phyloP scores from a whole-genome alignment of 2,113 vertebrate genomes.

The Larimichthys crocea region DNA sequence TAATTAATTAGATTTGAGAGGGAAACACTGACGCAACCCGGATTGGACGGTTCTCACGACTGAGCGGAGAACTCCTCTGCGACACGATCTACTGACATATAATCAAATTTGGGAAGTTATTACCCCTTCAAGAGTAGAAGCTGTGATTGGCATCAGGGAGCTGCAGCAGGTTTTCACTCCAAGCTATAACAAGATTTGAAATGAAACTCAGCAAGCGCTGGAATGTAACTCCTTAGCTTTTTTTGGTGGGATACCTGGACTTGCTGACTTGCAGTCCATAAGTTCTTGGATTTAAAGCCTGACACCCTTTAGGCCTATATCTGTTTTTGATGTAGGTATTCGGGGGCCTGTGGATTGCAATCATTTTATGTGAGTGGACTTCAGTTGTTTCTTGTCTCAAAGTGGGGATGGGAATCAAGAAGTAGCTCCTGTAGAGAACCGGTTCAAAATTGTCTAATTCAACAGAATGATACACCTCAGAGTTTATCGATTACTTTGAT shows the following conservation, averaged over 20 bases:
- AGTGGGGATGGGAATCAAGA: too few species aligned
- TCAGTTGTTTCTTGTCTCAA: too few species aligned
- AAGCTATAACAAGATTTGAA: slow-evolving; percentile 1
- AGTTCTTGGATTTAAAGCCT: neutral
- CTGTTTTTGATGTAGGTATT: neutral
- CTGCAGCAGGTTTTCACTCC: neutral
- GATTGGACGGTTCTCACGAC: slow-evolving; percentile 59
- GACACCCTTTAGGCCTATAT: neutral
- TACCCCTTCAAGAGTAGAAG: slow-evolving; percentile 12
- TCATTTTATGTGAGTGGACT: too few species aligned
- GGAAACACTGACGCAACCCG: slow-evolving; percentile 28
- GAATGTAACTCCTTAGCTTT: neutral
- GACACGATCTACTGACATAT: slow-evolving; percentile 16
- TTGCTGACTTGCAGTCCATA: neutral
- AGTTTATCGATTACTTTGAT: too few species aligned
- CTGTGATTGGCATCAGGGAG: slow-evolving; percentile 16
- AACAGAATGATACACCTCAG: too few species aligned
- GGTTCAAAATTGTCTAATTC: too few species aligned
- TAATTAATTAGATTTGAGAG: slow-evolving; percentile 65
- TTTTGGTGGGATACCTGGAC: neutral
- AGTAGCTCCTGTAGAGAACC: too few species aligned
- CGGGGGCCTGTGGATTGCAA: too few species aligned
- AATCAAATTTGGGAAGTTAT: slow-evolving; percentile 56
- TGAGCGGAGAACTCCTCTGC: slow-evolving; percentile 20
- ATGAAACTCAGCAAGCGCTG: neutral